Evolutionary conservation across 1,140 invertebrate species (phyloP).

Genomic region (Camponotus floridanus): DNA sequence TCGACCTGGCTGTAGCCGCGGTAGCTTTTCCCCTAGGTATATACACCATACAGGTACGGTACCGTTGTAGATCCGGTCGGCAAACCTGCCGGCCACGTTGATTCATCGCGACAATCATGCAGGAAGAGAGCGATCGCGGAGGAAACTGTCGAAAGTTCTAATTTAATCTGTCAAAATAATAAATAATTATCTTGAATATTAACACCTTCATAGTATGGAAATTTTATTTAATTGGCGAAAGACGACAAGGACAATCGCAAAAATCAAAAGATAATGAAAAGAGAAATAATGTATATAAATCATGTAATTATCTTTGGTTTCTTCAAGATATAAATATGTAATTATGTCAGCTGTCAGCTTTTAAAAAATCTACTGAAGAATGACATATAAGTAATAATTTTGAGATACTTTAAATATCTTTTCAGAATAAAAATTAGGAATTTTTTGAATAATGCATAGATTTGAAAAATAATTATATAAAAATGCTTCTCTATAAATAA

Average conservation of each 20-base stretch:
- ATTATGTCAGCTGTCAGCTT: background rate
- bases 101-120: constrained; percentile 49
- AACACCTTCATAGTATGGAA: background rate
- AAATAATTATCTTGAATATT: background rate
- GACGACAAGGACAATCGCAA: background rate
- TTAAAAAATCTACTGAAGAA: background rate
- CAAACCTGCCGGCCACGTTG: constrained; percentile 60
- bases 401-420: background rate
- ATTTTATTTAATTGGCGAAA: background rate
- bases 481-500: background rate
- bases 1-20: constrained; percentile 8
- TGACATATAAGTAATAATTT: background rate
- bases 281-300: background rate
- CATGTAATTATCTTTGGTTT: background rate
- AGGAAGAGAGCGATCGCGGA: background rate
- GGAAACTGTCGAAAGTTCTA: background rate
- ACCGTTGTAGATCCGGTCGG: constrained; percentile 73
- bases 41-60: constrained; percentile 56
- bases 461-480: background rate
- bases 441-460: background rate
- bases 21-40: constrained; percentile 48
- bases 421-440: background rate
- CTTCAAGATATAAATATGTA: background rate
- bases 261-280: constrained; percentile 1
- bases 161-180: background rate